Evolutionary conservation across 2,797 vertebrate genomes (phyloP).

Genomic region (Notamacropus eugenii): DNA sequence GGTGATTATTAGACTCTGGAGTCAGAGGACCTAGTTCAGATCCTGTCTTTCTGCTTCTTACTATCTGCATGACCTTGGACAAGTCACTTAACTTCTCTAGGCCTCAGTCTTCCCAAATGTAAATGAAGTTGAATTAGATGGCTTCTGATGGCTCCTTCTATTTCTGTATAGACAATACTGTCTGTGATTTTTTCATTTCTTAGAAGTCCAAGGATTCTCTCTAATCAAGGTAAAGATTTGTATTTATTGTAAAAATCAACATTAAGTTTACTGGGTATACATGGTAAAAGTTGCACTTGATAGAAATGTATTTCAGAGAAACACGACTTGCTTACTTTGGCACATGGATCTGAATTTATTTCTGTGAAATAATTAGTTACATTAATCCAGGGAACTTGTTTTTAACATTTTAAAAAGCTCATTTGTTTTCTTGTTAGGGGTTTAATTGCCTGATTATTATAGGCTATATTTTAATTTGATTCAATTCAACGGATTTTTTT

Average conservation of each 20-base stretch:
- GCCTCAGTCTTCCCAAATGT: background rate
- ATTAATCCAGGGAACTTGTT: background rate
- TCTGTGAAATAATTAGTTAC: background rate
- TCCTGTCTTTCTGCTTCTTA: background rate
- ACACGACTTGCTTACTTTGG: background rate
- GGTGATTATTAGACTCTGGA: background rate
- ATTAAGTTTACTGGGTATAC: background rate
- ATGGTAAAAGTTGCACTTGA: background rate
- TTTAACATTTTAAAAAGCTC: background rate
- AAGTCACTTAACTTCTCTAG: background rate
- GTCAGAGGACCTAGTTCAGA: background rate
- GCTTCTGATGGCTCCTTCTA: background rate
- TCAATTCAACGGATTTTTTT: background rate
- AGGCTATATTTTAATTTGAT: background rate
- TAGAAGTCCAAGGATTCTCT: background rate
- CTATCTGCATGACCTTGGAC: background rate
- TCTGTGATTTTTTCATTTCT: background rate
- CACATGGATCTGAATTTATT: background rate
- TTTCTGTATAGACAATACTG: background rate
- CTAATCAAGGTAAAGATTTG: background rate
- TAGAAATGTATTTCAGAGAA: background rate
- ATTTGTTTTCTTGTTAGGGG: background rate
- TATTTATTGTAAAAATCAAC: background rate
- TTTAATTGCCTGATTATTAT: background rate
- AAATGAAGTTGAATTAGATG: background rate